Percentiles rank a stretch among this genome's conserved stretches.
phyloP scores from a whole-genome alignment of 2,888 invertebrate genomes.

The Maniola hyperantus region DNA sequence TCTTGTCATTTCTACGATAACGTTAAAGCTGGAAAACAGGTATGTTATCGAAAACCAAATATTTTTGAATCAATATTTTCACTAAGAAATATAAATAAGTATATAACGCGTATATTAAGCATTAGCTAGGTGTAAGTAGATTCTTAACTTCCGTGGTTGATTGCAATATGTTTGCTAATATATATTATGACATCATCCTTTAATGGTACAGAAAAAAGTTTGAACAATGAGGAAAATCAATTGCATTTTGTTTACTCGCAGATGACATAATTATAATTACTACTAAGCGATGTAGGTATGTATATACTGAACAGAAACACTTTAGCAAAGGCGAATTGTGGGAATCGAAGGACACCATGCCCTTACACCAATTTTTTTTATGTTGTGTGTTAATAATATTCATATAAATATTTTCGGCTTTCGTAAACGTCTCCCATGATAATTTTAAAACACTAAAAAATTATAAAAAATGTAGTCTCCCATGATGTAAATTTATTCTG shows the following conservation, averaged over 20 bases:
- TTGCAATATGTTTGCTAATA: background rate
- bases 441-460: too few species aligned
- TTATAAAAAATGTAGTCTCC: too few species aligned
- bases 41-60: conserved; percentile 27
- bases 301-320: too few species aligned
- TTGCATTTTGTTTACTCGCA: background rate
- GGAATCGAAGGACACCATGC: too few species aligned
- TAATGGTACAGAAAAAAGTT: conserved; percentile 6
- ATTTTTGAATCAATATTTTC: conserved; percentile 17
- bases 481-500: too few species aligned
- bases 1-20: conserved; percentile 24
- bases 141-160: background rate
- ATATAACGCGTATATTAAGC: background rate
- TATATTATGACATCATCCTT: conserved; percentile 12
- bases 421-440: too few species aligned
- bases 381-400: too few species aligned
- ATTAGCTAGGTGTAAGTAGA: background rate
- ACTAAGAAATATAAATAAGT: background rate
- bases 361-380: too few species aligned
- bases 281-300: too few species aligned
- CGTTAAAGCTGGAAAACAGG: conserved; percentile 22
- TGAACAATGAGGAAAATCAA: conserved; percentile 13
- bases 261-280: background rate
- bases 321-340: too few species aligned
- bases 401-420: too few species aligned